These are phyloP conservation scores for Cottus gobio DNA, from an alignment of 2,113 vertebrate genomes.

Conservation along the genomic window DNA sequence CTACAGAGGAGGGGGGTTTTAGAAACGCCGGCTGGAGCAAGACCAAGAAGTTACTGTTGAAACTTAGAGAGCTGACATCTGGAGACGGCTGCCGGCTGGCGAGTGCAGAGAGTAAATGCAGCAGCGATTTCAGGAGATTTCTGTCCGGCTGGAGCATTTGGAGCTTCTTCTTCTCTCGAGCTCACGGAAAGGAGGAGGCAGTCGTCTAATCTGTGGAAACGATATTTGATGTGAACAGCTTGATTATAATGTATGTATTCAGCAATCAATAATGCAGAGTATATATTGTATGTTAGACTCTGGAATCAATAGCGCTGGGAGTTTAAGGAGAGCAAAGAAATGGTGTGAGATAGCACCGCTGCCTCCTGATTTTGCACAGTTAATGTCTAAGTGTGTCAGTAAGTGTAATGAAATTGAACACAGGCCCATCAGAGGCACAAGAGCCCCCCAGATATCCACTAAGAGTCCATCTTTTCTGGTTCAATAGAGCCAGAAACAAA, in stretches of 20 bases:
- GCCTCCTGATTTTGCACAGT: slow-evolving; percentile 41
- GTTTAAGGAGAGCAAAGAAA: slow-evolving; percentile 13
- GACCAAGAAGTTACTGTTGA: slow-evolving; percentile 13
- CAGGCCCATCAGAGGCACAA: slow-evolving; percentile 34
- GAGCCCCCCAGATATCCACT: slow-evolving; percentile 56
- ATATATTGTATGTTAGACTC: slow-evolving; percentile 19
- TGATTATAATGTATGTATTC: slow-evolving; percentile 43
- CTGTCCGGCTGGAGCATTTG: slow-evolving; percentile 1
- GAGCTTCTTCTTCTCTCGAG: not conserved
- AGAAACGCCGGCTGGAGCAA: slow-evolving; percentile 2
- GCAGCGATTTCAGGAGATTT: not conserved
- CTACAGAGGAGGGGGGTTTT: not conserved
- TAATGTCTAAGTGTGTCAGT: slow-evolving; percentile 41
- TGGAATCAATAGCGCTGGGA: slow-evolving; percentile 40
- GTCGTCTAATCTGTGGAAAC: slow-evolving; percentile 36
- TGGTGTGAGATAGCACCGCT: slow-evolving; percentile 13
- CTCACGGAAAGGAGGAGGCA: not conserved
- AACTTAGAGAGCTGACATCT: not conserved
- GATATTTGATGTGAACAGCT: not conserved
- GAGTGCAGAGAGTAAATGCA: not conserved
- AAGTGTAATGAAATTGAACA: slow-evolving; percentile 53
- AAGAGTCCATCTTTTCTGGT: slow-evolving; percentile 65
- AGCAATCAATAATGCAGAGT: slow-evolving; percentile 39
- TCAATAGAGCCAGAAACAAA: slow-evolving; percentile 69
- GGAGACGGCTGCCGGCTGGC: slow-evolving; percentile 6